These are phyloP conservation scores for Drosophila kanapiae DNA, from an alignment of 1,140 invertebrate genomes.

Conservation along the genomic window DNA sequence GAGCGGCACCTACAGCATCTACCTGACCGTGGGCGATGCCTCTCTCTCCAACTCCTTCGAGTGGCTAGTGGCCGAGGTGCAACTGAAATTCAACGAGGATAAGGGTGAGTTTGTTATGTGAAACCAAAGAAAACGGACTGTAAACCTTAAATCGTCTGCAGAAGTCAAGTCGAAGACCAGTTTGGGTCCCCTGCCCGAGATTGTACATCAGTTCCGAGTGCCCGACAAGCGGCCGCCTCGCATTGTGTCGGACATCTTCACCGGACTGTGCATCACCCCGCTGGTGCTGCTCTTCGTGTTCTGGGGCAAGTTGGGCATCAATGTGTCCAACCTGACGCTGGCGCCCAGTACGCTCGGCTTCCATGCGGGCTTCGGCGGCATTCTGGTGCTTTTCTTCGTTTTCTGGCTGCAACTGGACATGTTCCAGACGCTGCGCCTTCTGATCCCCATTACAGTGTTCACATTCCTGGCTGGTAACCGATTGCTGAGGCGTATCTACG, in stretches of 20 bases:
- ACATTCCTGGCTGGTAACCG: constrained; percentile 97
- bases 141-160: constrained; percentile 16
- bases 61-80: constrained; percentile 93
- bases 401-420: constrained; percentile 98
- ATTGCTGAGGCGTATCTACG: constrained; percentile 88
- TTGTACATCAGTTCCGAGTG: constrained; percentile 96
- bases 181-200: constrained; percentile 91
- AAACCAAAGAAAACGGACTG: neutral
- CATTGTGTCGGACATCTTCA: constrained; percentile 96
- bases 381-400: constrained; percentile 94
- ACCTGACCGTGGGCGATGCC: constrained; percentile 96
- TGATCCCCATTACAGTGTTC: constrained; percentile 92
- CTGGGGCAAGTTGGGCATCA: constrained; percentile 96
- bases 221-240: constrained; percentile 96
- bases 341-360: constrained; percentile 93
- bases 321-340: constrained; percentile 93
- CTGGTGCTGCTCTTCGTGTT: constrained; percentile 93
- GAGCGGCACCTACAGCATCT: constrained; percentile 93
- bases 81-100: constrained; percentile 89
- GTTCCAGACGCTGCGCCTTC: constrained; percentile 97
- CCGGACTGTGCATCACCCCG: constrained; percentile 92
- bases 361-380: constrained; percentile 93
- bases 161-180: constrained; percentile 77
- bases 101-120: constrained; percentile 11
- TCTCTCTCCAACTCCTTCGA: constrained; percentile 95